Base-by-base conservation (phyloP, 2,113 vertebrate genomes). In the Electrona antarctica region DNA sequence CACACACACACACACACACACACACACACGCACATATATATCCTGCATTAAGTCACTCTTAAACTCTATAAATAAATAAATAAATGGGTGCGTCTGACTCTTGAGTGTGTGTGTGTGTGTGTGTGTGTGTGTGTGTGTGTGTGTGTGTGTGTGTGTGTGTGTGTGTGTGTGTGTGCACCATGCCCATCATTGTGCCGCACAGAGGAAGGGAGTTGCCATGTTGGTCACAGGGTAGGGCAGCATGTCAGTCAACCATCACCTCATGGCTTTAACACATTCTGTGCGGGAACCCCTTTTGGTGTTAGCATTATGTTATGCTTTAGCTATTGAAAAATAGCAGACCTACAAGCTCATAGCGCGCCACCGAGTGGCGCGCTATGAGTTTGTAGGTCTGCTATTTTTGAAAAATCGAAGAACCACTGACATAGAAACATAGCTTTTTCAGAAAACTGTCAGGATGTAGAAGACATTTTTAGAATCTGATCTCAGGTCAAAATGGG, bases 191-290 rank as follows among this genome's bases (percentile, higher is more conserved):
- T 82, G 49, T 75, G 48, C 59, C 52, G 48, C 49, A 7, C 58
- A 67, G 67, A 68, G 33, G 33, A 57, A 60, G 45, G 69, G 71
- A 78, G 78, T 79, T 57, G 77, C 74, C 83, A 13, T 6, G 46
- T 28, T 61, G 78, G 74, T 84, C 76, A 81, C 84, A 84, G 79
- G 50, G 50, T 13, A 52, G 50, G 78, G 83, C 80, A 64, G 77
- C 77, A 52, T 9, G 77, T 77, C 76, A 67, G 57, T 61, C 13
- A 21, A 13, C 47, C 52, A 76, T 87, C 85, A 81, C 80, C 82
- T 81, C 4, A 52, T 41, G 33, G 33, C 33, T 41, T 41, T 41
- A 41, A 9, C n/a, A n/a, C n/a, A n/a, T n/a, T n/a, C n/a, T n/a
- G n/a, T n/a, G n/a, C n/a, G n/a, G n/a, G n/a, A n/a, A n/a, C n/a